phyloP scores from a whole-genome alignment of 2,113 vertebrate species.

The Pterophyllum scalare region DNA sequence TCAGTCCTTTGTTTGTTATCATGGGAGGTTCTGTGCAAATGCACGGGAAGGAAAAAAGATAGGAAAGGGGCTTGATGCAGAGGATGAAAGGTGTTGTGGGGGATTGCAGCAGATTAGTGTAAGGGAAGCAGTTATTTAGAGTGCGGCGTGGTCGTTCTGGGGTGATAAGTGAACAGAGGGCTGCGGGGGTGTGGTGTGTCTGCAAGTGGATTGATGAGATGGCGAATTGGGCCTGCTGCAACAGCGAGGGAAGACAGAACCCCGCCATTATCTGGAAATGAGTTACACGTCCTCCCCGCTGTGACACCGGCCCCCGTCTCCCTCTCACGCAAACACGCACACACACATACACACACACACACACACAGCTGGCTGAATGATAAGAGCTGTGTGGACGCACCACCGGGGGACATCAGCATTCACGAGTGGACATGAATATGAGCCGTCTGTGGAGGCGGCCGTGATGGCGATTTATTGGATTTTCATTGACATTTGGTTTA shows the following conservation, averaged over 20 bases:
- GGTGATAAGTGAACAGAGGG: slow-evolving; percentile 67
- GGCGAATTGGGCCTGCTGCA: slow-evolving; percentile 37
- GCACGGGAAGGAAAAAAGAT: slow-evolving; percentile 19
- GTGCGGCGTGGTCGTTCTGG: slow-evolving; percentile 49
- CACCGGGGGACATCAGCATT: neutral
- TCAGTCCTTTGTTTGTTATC: slow-evolving; percentile 42
- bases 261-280: slow-evolving; percentile 75
- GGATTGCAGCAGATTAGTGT: slow-evolving; percentile 64
- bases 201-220: slow-evolving; percentile 67
- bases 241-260: slow-evolving; percentile 53
- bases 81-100: slow-evolving; percentile 55
- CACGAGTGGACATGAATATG: slow-evolving; percentile 21
- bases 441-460: neutral
- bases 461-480: neutral
- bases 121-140: slow-evolving; percentile 67
- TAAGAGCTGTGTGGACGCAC: slow-evolving; percentile 38
- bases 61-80: slow-evolving; percentile 30
- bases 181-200: slow-evolving; percentile 53
- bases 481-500: slow-evolving; percentile 1
- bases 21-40: slow-evolving; percentile 29
- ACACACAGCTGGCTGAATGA: slow-evolving; percentile 40
- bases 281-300: slow-evolving; percentile 60
- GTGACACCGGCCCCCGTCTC: neutral
- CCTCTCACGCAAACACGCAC: slow-evolving; percentile 3
- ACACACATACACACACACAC: neutral